A percentile compares a stretch with the other conserved stretches of the same genome.
phyloP scores from a whole-genome alignment of 2,888 invertebrate species.

The Cantharis nigra region DNA sequence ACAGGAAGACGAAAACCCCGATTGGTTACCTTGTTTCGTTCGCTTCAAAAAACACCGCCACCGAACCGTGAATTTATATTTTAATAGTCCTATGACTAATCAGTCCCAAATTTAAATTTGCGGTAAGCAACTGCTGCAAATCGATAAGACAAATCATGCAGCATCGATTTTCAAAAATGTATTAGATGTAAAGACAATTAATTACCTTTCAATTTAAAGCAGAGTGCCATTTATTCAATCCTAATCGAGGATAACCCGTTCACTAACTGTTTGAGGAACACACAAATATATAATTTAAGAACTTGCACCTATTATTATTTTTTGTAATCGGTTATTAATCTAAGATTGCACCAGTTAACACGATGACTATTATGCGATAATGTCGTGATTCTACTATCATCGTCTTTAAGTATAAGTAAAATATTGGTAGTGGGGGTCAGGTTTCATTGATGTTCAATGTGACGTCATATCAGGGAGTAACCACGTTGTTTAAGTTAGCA shows the following conservation, averaged over 20 bases:
- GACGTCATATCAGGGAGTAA: constrained; percentile 18
- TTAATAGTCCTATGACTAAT: background rate
- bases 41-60: background rate
- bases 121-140: background rate
- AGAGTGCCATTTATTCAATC: constrained; percentile 32
- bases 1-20: constrained; percentile 1
- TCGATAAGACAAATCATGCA: background rate
- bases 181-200: constrained; percentile 14
- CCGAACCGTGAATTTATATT: background rate
- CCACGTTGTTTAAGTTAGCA: constrained; percentile 1
- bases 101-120: background rate
- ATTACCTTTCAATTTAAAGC: constrained; percentile 30
- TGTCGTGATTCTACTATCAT: constrained; percentile 29
- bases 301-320: constrained; percentile 3
- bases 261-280: background rate
- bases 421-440: constrained; percentile 13
- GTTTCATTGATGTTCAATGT: constrained; percentile 22
- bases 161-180: background rate
- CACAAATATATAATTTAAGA: background rate
- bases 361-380: constrained; percentile 23
- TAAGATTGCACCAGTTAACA: constrained; percentile 22
- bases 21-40: constrained; percentile 6
- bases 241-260: background rate
- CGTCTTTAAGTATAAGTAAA: constrained; percentile 24
- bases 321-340: constrained; percentile 18